These are phyloP conservation scores for Diuraphis noxia DNA, from an alignment of 1,140 invertebrate species.

Conservation along the genomic window DNA sequence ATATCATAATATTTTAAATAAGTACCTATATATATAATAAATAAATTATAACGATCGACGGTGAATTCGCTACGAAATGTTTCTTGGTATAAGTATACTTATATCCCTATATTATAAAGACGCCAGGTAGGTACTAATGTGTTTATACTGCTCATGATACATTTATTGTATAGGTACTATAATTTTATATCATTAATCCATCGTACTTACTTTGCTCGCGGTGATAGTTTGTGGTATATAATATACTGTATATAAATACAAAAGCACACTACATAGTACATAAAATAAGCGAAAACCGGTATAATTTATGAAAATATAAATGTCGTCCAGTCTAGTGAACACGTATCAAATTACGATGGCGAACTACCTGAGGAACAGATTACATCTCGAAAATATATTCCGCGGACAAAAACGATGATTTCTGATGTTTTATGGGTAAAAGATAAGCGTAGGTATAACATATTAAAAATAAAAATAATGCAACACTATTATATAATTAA, in stretches of 20 bases:
- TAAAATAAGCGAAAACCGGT: conserved; percentile 10
- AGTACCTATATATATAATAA: background rate
- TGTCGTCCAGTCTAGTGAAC: conserved; percentile 42
- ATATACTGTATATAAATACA: background rate
- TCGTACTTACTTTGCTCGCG: background rate
- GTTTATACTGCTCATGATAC: background rate
- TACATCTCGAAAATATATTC: background rate
- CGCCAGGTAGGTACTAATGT: background rate
- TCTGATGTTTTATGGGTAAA: background rate
- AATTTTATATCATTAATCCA: conserved; percentile 18
- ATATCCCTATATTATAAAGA: background rate
- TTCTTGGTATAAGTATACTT: background rate
- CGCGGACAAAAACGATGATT: background rate
- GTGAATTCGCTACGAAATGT: background rate
- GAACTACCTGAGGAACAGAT: conserved; percentile 26
- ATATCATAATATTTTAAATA: conserved; percentile 6
- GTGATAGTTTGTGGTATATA: background rate
- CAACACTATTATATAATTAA: background rate
- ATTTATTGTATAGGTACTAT: background rate
- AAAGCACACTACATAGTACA: background rate
- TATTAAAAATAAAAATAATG: background rate
- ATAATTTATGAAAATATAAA: conserved; percentile 43
- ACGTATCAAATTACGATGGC: conserved; percentile 28
- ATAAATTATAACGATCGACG: background rate
- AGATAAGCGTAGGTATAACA: background rate